Percentiles rank a stretch among this genome's conserved stretches.
Evolutionary conservation across 2,888 invertebrate genomes (phyloP).

Genomic region (Dione vanillae): DNA sequence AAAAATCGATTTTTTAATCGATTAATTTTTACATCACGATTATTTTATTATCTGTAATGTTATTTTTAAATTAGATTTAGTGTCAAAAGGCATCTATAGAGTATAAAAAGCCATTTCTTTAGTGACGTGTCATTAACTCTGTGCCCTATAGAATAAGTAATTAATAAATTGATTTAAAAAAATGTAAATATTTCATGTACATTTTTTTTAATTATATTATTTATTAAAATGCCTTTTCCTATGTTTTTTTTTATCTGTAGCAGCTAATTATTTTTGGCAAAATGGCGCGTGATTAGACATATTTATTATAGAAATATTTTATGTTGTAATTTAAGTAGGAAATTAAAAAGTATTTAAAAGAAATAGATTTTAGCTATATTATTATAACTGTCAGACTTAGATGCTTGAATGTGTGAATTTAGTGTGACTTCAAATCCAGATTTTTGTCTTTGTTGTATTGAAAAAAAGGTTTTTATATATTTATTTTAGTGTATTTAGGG

Average conservation of each 20-base stretch:
- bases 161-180: not conserved
- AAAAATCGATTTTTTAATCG: constrained; percentile 1
- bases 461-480: too few relatives aligned
- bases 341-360: not conserved
- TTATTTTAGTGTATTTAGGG: too few relatives aligned
- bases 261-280: not conserved
- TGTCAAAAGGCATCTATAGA: not conserved
- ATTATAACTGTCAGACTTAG: constrained; percentile 4
- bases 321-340: constrained; percentile 7
- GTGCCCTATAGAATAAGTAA: constrained; percentile 1
- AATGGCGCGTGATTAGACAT: not conserved
- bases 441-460: too few relatives aligned
- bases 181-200: constrained; percentile 14
- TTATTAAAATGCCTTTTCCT: not conserved
- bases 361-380: constrained; percentile 6
- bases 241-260: not conserved
- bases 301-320: not conserved
- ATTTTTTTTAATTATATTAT: constrained; percentile 3
- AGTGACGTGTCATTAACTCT: constrained; percentile 14
- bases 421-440: too few relatives aligned
- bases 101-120: constrained; percentile 11
- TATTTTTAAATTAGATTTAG: not conserved
- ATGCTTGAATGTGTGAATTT: not conserved
- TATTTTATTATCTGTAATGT: not conserved
- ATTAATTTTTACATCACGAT: constrained; percentile 4